phyloP scores from a whole-genome alignment of 2,797 vertebrate species.

The Bradypus variegatus region DNA sequence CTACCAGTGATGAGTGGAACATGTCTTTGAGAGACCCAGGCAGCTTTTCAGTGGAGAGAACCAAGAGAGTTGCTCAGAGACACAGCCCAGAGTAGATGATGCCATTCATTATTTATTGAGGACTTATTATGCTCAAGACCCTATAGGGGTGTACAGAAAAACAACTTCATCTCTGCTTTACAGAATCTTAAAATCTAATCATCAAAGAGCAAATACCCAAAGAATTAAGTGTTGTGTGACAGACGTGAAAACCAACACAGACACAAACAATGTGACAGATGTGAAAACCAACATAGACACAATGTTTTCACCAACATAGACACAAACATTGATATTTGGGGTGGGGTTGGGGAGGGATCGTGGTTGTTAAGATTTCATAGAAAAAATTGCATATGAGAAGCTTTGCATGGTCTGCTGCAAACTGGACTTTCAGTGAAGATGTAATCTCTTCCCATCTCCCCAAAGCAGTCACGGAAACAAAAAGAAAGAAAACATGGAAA shows the following conservation, averaged over 20 bases:
- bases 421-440: fast-evolving
- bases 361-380: not conserved
- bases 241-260: not conserved
- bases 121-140: not conserved
- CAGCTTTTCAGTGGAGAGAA: not conserved
- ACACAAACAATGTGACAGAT: not conserved
- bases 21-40: not conserved
- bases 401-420: not conserved
- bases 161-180: not conserved
- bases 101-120: not conserved
- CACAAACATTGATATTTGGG: not conserved
- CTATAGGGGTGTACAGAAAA: not conserved
- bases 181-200: not conserved
- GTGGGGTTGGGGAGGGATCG: too few relatives aligned
- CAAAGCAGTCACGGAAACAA: not conserved
- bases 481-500: not conserved
- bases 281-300: not conserved
- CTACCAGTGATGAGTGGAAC: not conserved
- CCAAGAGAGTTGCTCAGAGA: not conserved
- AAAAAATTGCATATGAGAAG: not conserved
- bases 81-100: not conserved
- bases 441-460: not conserved
- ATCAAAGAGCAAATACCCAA: not conserved
- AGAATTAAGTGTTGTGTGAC: not conserved
- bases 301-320: not conserved